Conservation (phyloP, 2,113 vertebrate genomes). For the Sitta europaea region DNA sequence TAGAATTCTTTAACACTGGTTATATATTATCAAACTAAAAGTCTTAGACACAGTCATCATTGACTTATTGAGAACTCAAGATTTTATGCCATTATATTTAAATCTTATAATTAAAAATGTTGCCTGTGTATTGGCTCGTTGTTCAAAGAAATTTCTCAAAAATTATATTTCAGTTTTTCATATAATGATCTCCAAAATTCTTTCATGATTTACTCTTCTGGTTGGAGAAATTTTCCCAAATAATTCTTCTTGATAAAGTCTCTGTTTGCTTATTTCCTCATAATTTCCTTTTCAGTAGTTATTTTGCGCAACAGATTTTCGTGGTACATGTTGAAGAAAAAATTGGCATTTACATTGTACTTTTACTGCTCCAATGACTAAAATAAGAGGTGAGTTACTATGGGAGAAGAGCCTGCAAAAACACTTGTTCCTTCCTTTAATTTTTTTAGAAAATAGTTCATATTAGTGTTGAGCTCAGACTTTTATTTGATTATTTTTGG, state of each 20-base stretch:
- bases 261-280: not conserved
- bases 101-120: not conserved
- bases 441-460: not conserved
- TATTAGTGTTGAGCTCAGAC: not conserved
- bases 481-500: not conserved
- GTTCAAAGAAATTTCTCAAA: not conserved
- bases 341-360: not conserved
- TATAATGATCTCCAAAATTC: not conserved
- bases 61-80: not conserved
- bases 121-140: not conserved
- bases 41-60: rapidly evolving
- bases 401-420: not conserved
- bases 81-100: not conserved
- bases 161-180: rapidly evolving
- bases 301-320: not conserved
- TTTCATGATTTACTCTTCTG: not conserved
- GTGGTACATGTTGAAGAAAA: not conserved
- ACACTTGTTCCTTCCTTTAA: not conserved
- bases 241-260: not conserved
- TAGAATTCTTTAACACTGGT: not conserved
- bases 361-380: not conserved
- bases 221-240: not conserved
- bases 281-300: not conserved
- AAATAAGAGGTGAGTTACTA: not conserved
- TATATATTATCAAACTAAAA: not conserved